Evolutionary conservation across 1,140 invertebrate species (phyloP).

Genomic region (Drusus annulatus): DNA sequence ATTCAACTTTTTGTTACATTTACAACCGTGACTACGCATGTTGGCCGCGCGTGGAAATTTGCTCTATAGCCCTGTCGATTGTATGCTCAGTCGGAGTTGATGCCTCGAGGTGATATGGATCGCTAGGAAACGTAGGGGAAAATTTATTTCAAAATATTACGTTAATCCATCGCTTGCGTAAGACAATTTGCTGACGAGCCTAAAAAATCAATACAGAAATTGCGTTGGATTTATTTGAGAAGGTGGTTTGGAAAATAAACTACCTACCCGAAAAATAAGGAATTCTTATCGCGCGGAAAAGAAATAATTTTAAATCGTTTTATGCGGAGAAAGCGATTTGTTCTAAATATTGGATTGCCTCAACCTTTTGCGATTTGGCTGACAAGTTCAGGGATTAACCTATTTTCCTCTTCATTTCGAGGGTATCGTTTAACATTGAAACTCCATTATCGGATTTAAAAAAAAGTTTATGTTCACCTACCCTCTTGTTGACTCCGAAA

Average conservation of each 20-base stretch:
- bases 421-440: constrained; percentile 3
- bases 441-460: constrained; percentile 33
- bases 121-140: constrained; percentile 27
- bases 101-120: constrained; percentile 34
- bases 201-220: too few species aligned
- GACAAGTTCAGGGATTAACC: constrained; percentile 1
- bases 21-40: constrained; percentile 54
- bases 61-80: constrained; percentile 16
- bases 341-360: neutral
- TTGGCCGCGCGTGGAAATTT: constrained; percentile 40
- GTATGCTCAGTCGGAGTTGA: constrained; percentile 35
- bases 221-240: too few species aligned
- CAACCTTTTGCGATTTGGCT: neutral
- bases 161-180: neutral
- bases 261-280: too few species aligned
- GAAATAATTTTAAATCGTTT: too few species aligned
- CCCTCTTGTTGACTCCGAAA: constrained; percentile 1
- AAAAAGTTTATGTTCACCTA: constrained; percentile 7
- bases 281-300: too few species aligned
- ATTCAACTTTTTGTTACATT: constrained; percentile 59
- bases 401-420: neutral
- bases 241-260: too few species aligned
- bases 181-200: too few species aligned
- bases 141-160: constrained; percentile 23
- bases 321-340: too few species aligned